A percentile compares a stretch with the other conserved stretches of the same genome.
Evolutionary conservation across 2,113 vertebrate species (phyloP).

Genomic region (Rhinolophus ferrumequinum): DNA sequence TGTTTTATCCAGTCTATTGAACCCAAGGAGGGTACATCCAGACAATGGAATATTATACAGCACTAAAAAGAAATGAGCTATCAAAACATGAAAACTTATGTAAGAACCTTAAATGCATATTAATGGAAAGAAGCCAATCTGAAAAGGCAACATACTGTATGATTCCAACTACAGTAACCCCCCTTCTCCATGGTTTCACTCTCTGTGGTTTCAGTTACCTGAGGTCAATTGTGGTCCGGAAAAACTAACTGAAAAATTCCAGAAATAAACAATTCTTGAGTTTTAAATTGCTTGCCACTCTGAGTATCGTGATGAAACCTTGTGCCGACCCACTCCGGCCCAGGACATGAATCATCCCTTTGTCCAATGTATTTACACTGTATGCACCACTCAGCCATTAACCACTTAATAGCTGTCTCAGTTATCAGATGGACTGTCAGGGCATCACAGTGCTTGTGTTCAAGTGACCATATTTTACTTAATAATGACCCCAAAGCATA

Average conservation of each 20-base stretch:
- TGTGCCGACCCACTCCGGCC: neutral
- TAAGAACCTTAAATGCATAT: neutral
- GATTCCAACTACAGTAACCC: too few relatives aligned
- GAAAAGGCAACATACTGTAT: neutral
- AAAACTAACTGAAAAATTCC: neutral
- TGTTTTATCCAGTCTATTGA: neutral
- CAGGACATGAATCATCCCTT: neutral
- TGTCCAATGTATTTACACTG: neutral
- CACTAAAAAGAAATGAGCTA: neutral
- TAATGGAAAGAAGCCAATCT: neutral
- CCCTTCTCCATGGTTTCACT: neutral
- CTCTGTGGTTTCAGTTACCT: neutral
- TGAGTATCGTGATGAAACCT: neutral
- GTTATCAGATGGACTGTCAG: neutral
- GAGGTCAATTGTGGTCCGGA: neutral
- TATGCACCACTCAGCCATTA: neutral
- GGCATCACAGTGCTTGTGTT: too few relatives aligned
- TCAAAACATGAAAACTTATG: neutral
- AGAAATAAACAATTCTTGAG: neutral
- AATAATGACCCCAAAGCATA: neutral
- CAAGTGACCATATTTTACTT: neutral
- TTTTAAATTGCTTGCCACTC: neutral
- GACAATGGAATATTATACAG: neutral
- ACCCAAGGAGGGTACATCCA: neutral
- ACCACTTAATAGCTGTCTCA: neutral